Percentiles rank a stretch among this genome's conserved stretches.
Evolutionary conservation across 2,888 invertebrate genomes (phyloP).

Genomic region (Xylocampa areola): DNA sequence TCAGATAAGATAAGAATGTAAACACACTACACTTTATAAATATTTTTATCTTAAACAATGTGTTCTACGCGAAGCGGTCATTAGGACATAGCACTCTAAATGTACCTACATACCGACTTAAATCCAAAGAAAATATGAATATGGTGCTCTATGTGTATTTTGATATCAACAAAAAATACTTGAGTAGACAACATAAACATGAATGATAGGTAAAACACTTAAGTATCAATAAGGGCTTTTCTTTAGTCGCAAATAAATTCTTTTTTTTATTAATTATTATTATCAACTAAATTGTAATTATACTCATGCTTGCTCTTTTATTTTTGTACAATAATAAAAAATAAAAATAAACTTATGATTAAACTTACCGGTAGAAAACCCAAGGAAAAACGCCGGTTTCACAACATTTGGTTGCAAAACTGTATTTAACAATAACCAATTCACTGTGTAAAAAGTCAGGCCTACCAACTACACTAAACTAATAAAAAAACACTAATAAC

Average conservation of each 20-base stretch:
- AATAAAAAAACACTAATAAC: slow-evolving; percentile 8
- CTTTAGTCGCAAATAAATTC: too few species aligned
- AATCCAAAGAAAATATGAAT: neutral
- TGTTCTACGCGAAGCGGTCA: slow-evolving; percentile 9
- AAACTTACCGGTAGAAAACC: slow-evolving; percentile 42
- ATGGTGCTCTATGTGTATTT: too few species aligned
- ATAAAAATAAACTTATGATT: slow-evolving; percentile 11
- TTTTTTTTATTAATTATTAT: too few species aligned
- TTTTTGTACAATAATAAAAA: too few species aligned
- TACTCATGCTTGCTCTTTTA: too few species aligned
- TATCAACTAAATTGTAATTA: too few species aligned
- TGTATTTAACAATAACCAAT: slow-evolving; percentile 3
- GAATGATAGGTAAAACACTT: too few species aligned
- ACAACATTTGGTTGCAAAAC: slow-evolving; percentile 28
- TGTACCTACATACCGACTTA: neutral
- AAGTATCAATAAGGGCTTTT: too few species aligned
- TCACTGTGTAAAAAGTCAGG: slow-evolving; percentile 19
- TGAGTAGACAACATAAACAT: too few species aligned
- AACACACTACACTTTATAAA: neutral
- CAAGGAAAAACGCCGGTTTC: slow-evolving; percentile 17
- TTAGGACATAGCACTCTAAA: slow-evolving; percentile 2
- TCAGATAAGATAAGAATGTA: slow-evolving; percentile 30
- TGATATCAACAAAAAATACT: too few species aligned
- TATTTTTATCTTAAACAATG: neutral
- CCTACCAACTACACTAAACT: slow-evolving; percentile 26